A percentile compares a stretch with the other conserved stretches of the same genome.
phyloP scores from a whole-genome alignment of 2,113 vertebrate species.

The Choloepus hoffmanni region DNA sequence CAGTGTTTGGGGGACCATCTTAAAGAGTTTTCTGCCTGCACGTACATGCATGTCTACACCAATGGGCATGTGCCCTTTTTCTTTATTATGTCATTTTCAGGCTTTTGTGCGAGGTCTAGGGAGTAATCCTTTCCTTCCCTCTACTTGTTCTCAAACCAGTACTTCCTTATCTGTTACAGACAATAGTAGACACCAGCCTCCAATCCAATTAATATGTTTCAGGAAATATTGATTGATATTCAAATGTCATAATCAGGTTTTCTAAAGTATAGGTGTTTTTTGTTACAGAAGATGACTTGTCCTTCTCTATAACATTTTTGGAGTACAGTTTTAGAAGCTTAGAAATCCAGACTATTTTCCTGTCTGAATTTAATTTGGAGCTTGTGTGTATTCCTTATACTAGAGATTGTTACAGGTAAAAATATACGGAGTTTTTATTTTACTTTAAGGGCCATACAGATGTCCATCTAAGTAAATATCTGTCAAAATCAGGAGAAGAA shows the following conservation, averaged over 20 bases:
- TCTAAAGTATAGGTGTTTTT: not conserved
- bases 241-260: constrained; percentile 40
- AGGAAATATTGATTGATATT: not conserved
- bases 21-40: not conserved
- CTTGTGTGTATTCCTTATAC: constrained; percentile 47
- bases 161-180: not conserved
- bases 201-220: not conserved
- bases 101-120: not conserved
- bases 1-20: not conserved
- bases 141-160: not conserved
- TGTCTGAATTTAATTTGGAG: constrained; percentile 59
- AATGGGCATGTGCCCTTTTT: not conserved
- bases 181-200: not conserved
- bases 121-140: not conserved
- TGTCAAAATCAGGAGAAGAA: constrained; percentile 55
- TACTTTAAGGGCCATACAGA: not conserved
- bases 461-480: constrained; percentile 27
- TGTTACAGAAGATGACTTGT: constrained; percentile 54
- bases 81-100: not conserved
- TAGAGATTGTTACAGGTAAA: constrained; percentile 43
- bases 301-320: constrained; percentile 55
- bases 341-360: constrained; percentile 19
- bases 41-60: accelerated
- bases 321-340: constrained; percentile 57
- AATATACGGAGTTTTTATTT: constrained; percentile 1